Evolutionary conservation across 2,888 invertebrate species (phyloP).

Genomic region (Polietes domitor): DNA sequence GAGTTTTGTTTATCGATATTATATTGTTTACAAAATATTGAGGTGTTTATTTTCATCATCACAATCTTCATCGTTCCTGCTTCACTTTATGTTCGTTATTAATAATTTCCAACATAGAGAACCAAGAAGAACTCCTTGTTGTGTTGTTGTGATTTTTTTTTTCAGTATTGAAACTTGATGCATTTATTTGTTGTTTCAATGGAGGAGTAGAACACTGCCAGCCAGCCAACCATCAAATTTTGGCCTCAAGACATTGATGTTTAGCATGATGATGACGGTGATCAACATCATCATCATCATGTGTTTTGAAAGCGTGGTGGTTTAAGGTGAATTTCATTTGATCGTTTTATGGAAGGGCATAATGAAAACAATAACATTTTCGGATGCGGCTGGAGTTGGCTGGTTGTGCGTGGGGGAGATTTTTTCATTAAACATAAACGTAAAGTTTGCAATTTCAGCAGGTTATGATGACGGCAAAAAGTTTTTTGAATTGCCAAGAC

Average conservation of each 20-base stretch:
- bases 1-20: background rate
- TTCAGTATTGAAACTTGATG: conserved; percentile 18
- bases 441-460: conserved; percentile 61
- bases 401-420: background rate
- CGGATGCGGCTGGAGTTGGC: background rate
- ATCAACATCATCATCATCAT: background rate
- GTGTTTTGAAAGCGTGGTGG: conserved; percentile 42
- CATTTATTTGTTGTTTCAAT: conserved; percentile 17
- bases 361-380: conserved; percentile 25
- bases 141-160: too few relatives aligned
- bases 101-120: background rate
- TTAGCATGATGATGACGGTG: too few relatives aligned
- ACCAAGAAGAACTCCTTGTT: background rate
- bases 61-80: background rate
- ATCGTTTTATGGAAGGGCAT: conserved; percentile 40
- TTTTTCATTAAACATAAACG: background rate
- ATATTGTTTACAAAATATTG: conserved; percentile 35
- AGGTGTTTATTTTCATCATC: conserved; percentile 45
- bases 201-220: background rate
- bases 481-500: background rate
- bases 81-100: background rate
- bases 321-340: conserved; percentile 65
- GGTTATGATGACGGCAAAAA: conserved; percentile 26
- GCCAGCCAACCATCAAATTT: conserved; percentile 2
- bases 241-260: background rate